Conservation (phyloP, 1,140 invertebrate species). For the Psilanteris sp. region DNA sequence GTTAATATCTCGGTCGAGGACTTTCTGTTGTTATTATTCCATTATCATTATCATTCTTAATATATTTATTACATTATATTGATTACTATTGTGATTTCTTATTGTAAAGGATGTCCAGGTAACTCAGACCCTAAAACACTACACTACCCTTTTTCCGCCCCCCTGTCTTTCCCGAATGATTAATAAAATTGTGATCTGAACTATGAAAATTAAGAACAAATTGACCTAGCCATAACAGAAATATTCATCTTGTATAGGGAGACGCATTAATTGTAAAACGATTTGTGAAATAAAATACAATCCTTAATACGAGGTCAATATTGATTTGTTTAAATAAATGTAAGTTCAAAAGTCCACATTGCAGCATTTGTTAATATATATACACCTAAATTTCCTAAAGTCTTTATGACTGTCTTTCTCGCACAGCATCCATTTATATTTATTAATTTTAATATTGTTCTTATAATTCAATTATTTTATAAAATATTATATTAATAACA, state of each 20-base stretch:
- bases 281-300: conserved; percentile 76
- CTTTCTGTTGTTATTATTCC: conserved; percentile 31
- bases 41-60: conserved; percentile 37
- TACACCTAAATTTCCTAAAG: too few relatives aligned
- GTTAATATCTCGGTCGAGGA: conserved; percentile 9
- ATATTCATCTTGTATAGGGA: conserved; percentile 75
- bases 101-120: conserved; percentile 46
- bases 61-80: conserved; percentile 15
- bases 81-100: conserved; percentile 39
- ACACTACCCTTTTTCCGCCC: conserved; percentile 43
- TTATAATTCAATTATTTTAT: too few relatives aligned
- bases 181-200: conserved; percentile 66
- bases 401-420: too few relatives aligned
- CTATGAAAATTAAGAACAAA: conserved; percentile 40
- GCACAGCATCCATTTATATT: too few relatives aligned
- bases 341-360: conserved; percentile 77
- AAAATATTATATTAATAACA: too few relatives aligned
- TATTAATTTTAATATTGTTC: too few relatives aligned
- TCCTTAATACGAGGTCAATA: conserved; percentile 80
- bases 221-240: conserved; percentile 70
- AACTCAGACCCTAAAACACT: conserved; percentile 30
- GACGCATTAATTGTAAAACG: conserved; percentile 76
- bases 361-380: too few relatives aligned
- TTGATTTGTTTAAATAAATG: conserved; percentile 81
- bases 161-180: conserved; percentile 65